Conservation (phyloP, 2,888 invertebrate species). For the Ypsolopha sequella region DNA sequence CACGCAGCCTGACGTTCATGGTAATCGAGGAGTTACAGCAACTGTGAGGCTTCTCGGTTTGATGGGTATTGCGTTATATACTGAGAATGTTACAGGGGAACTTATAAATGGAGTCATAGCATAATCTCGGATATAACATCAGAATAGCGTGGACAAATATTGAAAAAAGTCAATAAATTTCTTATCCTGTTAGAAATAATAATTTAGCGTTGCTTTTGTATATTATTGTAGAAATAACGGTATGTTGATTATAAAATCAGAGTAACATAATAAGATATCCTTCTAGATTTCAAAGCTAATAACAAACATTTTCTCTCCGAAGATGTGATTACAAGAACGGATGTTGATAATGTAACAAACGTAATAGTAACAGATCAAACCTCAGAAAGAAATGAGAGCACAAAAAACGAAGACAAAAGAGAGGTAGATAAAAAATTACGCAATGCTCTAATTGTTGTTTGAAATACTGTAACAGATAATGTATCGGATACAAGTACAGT, state of each 20-base stretch:
- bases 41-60: constrained; percentile 1
- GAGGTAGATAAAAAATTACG: background rate
- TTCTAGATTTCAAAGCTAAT: background rate
- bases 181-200: background rate
- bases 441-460: constrained; percentile 1
- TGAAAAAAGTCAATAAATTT: too few relatives aligned
- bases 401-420: constrained; percentile 1
- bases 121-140: background rate
- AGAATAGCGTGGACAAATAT: too few relatives aligned
- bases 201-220: too few relatives aligned
- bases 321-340: background rate
- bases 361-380: background rate
- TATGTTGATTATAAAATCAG: too few relatives aligned
- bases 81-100: background rate
- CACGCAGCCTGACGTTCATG: constrained; percentile 7
- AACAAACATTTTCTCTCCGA: background rate
- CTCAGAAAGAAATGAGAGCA: background rate
- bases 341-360: background rate
- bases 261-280: too few relatives aligned
- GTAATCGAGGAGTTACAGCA: constrained; percentile 2
- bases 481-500: background rate
- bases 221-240: too few relatives aligned
- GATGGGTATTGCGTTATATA: constrained; percentile 1
- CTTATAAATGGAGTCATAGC: background rate
- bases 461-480: background rate